A percentile compares a stretch with the other conserved stretches of the same genome.
phyloP scores from a whole-genome alignment of 2,797 vertebrate species.

The Pogonophryne albipinna region DNA sequence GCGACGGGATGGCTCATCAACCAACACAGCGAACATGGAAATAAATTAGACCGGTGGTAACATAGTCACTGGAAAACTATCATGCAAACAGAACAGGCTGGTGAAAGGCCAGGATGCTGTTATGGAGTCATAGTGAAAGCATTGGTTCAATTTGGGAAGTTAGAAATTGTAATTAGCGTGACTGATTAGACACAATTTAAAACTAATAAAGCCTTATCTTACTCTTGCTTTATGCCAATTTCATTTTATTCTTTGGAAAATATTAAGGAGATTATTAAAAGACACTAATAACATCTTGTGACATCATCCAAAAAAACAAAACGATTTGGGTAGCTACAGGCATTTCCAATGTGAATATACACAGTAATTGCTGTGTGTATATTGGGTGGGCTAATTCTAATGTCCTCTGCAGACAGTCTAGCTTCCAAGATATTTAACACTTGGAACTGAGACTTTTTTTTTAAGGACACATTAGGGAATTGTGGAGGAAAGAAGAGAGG shows the following conservation, averaged over 20 bases:
- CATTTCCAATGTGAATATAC: constrained; percentile 62
- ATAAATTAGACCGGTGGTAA: constrained; percentile 41
- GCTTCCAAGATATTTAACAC: constrained; percentile 50
- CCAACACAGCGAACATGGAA: constrained; percentile 50
- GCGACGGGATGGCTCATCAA: constrained; percentile 67
- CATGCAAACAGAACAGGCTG: constrained; percentile 24
- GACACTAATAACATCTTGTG: constrained; percentile 43
- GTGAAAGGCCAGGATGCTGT: constrained; percentile 24
- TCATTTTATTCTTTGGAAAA: constrained; percentile 40
- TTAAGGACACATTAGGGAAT: constrained; percentile 27
- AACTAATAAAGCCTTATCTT: constrained; percentile 57
- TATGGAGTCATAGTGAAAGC: constrained; percentile 24
- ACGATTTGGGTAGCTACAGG: constrained; percentile 39
- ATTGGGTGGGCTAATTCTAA: constrained; percentile 17
- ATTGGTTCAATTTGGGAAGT: constrained; percentile 14
- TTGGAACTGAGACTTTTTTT: neutral
- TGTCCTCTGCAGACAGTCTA: constrained; percentile 47
- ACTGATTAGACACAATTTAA: constrained; percentile 56
- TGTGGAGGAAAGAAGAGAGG: constrained; percentile 27
- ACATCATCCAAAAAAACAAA: constrained; percentile 47
- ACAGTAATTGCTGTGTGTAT: constrained; percentile 26
- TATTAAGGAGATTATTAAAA: constrained; percentile 37
- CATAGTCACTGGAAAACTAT: constrained; percentile 30
- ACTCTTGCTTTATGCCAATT: constrained; percentile 34
- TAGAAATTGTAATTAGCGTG: constrained; percentile 39